phyloP scores from a whole-genome alignment of 2,797 vertebrate genomes.

The Heteromormyrus szaboi region DNA sequence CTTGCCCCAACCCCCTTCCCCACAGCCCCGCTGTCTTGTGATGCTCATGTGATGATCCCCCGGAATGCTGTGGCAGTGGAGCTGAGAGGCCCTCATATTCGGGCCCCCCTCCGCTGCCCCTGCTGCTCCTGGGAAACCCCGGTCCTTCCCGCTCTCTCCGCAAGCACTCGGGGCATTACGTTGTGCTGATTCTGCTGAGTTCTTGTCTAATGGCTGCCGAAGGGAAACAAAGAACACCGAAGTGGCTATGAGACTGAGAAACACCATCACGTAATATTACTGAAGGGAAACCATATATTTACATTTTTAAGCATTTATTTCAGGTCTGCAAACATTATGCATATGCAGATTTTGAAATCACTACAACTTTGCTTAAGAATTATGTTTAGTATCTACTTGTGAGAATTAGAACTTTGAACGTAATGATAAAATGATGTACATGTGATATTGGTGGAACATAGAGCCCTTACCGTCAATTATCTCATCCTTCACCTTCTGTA shows the following conservation, averaged over 20 bases:
- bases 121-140: conserved; percentile 50
- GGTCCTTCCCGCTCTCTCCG: conserved; percentile 55
- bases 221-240: background rate
- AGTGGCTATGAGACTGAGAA: background rate
- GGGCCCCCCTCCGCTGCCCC: conserved; percentile 54
- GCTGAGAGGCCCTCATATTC: conserved; percentile 50
- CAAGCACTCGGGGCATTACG: conserved; percentile 69
- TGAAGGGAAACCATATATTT: background rate
- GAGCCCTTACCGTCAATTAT: conserved; percentile 87
- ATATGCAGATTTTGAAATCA: background rate
- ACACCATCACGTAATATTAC: background rate
- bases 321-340: background rate
- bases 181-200: conserved; percentile 94
- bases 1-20: conserved; percentile 51
- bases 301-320: background rate
- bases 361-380: background rate
- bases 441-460: background rate
- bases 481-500: conserved; percentile 98
- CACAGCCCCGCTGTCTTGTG: background rate
- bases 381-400: background rate
- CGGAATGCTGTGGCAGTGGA: conserved; percentile 39
- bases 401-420: background rate
- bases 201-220: conserved; percentile 93
- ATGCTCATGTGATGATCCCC: conserved; percentile 42
- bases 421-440: background rate